phyloP scores from a whole-genome alignment of 2,888 invertebrate species.

The Sinelater perroti region DNA sequence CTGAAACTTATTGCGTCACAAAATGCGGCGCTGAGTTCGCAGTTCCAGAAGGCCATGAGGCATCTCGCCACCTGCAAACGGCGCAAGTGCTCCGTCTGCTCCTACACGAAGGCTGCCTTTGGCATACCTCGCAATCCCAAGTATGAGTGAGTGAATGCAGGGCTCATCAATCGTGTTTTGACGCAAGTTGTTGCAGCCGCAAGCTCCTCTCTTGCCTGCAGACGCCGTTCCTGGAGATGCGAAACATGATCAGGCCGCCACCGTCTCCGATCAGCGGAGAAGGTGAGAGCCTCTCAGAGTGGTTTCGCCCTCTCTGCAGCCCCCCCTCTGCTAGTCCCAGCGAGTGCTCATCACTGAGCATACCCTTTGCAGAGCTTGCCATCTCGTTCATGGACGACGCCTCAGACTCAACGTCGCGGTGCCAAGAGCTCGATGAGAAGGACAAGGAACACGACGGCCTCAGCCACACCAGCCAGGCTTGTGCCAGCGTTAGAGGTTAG shows the following conservation, averaged over 20 bases:
- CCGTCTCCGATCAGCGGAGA: slow-evolving; percentile 58
- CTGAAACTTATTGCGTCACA: slow-evolving; percentile 64
- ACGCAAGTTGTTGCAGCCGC: slow-evolving; percentile 60
- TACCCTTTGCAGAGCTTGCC: slow-evolving; percentile 59
- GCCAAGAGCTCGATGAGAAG: slow-evolving; percentile 41
- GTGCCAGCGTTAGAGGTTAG: slow-evolving; percentile 54
- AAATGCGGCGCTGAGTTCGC: slow-evolving; percentile 62
- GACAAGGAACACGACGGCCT: slow-evolving; percentile 48
- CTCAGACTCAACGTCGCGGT: slow-evolving; percentile 54
- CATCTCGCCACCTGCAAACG: slow-evolving; percentile 64
- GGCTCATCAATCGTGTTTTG: not conserved
- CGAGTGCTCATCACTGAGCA: slow-evolving; percentile 59
- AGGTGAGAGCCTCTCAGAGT: slow-evolving; percentile 59
- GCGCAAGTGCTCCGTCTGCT: slow-evolving; percentile 68
- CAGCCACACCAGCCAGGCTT: slow-evolving; percentile 49
- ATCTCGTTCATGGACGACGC: slow-evolving; percentile 60
- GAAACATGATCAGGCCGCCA: slow-evolving; percentile 66
- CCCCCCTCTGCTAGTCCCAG: slow-evolving; percentile 48
- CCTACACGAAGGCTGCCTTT: slow-evolving; percentile 67
- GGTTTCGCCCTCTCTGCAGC: slow-evolving; percentile 55
- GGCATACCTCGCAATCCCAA: slow-evolving; percentile 60
- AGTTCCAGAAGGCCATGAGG: slow-evolving; percentile 65
- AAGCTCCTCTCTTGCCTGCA: slow-evolving; percentile 69
- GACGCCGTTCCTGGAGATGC: slow-evolving; percentile 66
- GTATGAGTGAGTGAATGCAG: slow-evolving; percentile 59